Base-by-base conservation (phyloP, 1,140 invertebrate genomes). In the Batillaria attramentaria region DNA sequence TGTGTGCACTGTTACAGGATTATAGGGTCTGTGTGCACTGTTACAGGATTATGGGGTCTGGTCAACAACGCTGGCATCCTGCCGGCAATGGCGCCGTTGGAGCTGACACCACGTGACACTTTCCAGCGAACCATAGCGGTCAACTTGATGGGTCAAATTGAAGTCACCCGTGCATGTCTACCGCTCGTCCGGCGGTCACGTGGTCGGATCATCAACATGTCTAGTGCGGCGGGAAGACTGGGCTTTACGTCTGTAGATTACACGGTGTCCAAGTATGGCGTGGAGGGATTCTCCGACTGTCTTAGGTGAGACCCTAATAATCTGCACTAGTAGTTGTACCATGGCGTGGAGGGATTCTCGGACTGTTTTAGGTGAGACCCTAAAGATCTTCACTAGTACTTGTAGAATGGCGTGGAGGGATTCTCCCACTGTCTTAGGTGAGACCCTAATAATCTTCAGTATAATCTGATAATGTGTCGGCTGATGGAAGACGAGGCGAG, bases 81-180 rank as follows among this genome's bases (percentile, higher is more conserved):
- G 18, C 96, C 96, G 93, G 93, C 95, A 24, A 95, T 96, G 84
- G 97, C 96, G 0, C 95, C 97, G 88, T 95, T 95, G 85, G 97
- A 98, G 88, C 97, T 97, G 95, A 90, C 93, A 77, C 85, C 92
- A n/a, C 95, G 96, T 83, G 78, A 78, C n/a, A 79, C 78, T 43
- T 87, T 84, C 69, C 68, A 84, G 72, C 57, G 73, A 31, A 33
- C 81, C 16, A 91, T 97, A 42, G 93, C 96, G 57, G 94, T 98
- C 4, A 99, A 99, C 92, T 88, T 97, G 10, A 84, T 95, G 50
- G 97, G 97, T 3, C 93, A 95, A 13, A 94, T 98, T 91, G 92
- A 93, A 81, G 81, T 97, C 0, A 95, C 95, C 0, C 93, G 93
- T 68, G 92, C 93, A 4, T 93, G 97, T 83, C 87, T 96, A 50